These are phyloP conservation scores for Hyposoter didymator DNA, from an alignment of 2,888 invertebrate species.

Conservation along the genomic window DNA sequence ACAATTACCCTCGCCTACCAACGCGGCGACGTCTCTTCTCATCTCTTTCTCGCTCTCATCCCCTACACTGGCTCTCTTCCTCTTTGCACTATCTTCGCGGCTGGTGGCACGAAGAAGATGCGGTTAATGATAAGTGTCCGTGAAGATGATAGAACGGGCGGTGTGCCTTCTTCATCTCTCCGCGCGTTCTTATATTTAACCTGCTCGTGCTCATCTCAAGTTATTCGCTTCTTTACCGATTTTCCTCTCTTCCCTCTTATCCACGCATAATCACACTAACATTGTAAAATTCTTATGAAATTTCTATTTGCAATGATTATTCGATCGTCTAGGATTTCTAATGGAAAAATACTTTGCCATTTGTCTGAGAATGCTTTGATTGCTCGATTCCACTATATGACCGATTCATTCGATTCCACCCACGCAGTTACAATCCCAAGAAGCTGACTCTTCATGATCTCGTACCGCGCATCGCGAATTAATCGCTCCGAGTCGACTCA, in stretches of 20 bases:
- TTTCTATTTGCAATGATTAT: background rate
- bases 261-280: background rate
- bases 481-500: slow-evolving; percentile 42
- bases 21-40: slow-evolving; percentile 24
- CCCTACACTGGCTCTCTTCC: slow-evolving; percentile 1
- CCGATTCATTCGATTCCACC: background rate
- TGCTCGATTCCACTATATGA: background rate
- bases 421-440: background rate
- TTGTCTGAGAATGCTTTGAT: background rate
- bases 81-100: slow-evolving; percentile 40
- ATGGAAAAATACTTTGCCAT: background rate
- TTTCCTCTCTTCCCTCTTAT: background rate
- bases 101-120: slow-evolving; percentile 78
- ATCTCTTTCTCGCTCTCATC: slow-evolving; percentile 5
- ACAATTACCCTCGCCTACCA: slow-evolving; percentile 81
- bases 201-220: slow-evolving; percentile 1
- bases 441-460: slow-evolving; percentile 41
- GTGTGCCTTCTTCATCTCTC: slow-evolving; percentile 52
- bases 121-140: slow-evolving; percentile 83
- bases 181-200: slow-evolving; percentile 19
- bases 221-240: slow-evolving; percentile 27
- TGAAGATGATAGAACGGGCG: slow-evolving; percentile 45
- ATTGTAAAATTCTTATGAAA: background rate
- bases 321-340: background rate
- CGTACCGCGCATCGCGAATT: slow-evolving; percentile 40